A percentile compares a stretch with the other conserved stretches of the same genome.
Evolutionary conservation across 2,797 vertebrate species (phyloP).

Genomic region (Notoglanidium macrostoma): DNA sequence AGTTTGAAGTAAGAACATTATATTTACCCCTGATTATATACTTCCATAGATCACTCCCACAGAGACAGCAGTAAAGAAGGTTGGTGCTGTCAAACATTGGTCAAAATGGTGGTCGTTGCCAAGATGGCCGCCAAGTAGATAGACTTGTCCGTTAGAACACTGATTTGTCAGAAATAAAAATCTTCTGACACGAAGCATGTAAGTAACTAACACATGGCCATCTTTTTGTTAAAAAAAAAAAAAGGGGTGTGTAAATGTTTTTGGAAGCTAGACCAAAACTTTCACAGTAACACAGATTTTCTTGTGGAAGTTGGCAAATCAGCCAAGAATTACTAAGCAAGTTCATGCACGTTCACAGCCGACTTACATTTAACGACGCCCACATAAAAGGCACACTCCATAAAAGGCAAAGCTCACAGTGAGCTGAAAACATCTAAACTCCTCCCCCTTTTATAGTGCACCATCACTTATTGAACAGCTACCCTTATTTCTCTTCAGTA

Average conservation of each 20-base stretch:
- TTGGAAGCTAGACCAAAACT: too few species aligned
- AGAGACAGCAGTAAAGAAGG: neutral
- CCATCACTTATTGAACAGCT: neutral
- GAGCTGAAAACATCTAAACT: neutral
- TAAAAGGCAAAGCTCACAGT: neutral
- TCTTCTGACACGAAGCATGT: neutral
- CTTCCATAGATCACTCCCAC: neutral
- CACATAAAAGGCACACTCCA: neutral
- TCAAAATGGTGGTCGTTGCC: neutral
- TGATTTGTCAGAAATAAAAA: neutral
- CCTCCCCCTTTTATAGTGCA: neutral
- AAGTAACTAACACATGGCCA: neutral
- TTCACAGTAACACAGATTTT: neutral
- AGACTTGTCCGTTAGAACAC: neutral
- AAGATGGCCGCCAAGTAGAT: neutral
- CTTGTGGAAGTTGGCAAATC: neutral
- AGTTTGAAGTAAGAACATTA: neutral
- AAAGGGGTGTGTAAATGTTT: neutral
- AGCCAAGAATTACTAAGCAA: too few species aligned
- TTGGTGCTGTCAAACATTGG: neutral
- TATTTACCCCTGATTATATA: neutral
- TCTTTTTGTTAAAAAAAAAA: neutral
- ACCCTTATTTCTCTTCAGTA: neutral
- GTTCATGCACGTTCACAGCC: too few species aligned
- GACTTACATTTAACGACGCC: too few species aligned